Evolutionary conservation across 2,113 vertebrate species (phyloP).

Genomic region (Cisticola juncidis): DNA sequence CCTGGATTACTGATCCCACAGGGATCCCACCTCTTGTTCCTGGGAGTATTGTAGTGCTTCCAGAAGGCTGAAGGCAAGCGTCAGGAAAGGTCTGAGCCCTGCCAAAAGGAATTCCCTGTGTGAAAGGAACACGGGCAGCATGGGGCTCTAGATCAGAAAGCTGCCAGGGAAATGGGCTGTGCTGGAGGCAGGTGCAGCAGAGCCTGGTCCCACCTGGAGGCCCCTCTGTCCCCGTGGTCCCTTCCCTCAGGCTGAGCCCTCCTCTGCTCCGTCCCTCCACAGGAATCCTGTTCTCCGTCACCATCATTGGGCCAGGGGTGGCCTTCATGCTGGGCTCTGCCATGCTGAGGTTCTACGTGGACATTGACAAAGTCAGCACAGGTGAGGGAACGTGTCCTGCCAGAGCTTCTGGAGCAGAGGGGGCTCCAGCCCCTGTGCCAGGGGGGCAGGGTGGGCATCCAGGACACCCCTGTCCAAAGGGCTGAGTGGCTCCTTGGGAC

Average conservation of each 20-base stretch:
- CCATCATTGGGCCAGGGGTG: constrained; percentile 83
- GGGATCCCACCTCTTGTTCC: not conserved
- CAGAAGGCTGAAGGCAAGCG: not conserved
- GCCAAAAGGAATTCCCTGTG: not conserved
- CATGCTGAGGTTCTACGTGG: constrained; percentile 85
- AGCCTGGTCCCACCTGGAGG: not conserved
- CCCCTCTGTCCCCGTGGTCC: not conserved
- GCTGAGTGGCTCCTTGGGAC: not conserved
- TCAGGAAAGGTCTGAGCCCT: not conserved
- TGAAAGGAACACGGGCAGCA: not conserved
- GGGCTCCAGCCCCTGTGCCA: no score
- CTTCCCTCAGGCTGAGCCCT: not conserved
- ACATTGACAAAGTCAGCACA: constrained; percentile 80
- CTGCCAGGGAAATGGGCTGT: not conserved
- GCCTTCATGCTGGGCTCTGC: constrained; percentile 85
- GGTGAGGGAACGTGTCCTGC: constrained; percentile 47
- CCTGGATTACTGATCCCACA: not conserved
- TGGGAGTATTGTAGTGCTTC: not conserved
- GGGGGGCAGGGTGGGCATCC: not conserved
- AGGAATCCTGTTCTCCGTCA: constrained; percentile 90
- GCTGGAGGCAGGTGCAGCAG: not conserved
- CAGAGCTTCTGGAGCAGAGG: not conserved
- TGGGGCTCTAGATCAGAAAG: no score
- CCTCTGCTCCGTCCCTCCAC: not conserved
- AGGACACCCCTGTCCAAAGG: not conserved